Evolutionary conservation across 2,888 invertebrate species (phyloP).

Genomic region (Bellardia pandia): DNA sequence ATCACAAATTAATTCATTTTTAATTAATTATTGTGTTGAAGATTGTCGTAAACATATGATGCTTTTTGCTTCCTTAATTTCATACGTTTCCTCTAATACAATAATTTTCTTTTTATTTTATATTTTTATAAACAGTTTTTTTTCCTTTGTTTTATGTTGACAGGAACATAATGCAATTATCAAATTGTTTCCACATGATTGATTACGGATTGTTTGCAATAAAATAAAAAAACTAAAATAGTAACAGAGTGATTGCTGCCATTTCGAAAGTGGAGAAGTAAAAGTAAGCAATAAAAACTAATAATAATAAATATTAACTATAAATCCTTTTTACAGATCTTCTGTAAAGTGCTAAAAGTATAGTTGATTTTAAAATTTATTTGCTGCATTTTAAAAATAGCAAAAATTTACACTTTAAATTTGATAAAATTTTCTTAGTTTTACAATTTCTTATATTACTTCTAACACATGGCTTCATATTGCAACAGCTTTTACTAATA

Average conservation of each 20-base stretch:
- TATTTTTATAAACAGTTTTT: neutral
- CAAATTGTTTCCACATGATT: constrained; percentile 51
- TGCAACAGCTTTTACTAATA: neutral
- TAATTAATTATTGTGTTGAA: constrained; percentile 23
- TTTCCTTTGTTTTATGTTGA: constrained; percentile 21
- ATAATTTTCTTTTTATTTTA: neutral
- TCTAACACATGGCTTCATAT: neutral
- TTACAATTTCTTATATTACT: neutral
- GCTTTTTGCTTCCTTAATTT: neutral
- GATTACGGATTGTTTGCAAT: constrained; percentile 18
- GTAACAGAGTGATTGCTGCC: constrained; percentile 10
- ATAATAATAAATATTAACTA: neutral
- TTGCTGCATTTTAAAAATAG: neutral
- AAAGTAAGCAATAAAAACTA: neutral
- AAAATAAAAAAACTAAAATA: constrained; percentile 12
- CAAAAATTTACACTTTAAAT: too few species aligned
- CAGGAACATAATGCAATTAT: constrained; percentile 52
- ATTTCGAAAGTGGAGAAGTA: neutral
- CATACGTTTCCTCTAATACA: neutral
- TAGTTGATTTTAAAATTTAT: neutral
- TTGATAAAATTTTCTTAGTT: too few species aligned
- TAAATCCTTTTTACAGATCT: neutral
- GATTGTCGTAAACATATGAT: constrained; percentile 31
- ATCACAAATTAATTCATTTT: constrained; percentile 36
- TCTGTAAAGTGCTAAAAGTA: neutral